phyloP scores from a whole-genome alignment of 2,888 invertebrate genomes.

The Myopa testacea region DNA sequence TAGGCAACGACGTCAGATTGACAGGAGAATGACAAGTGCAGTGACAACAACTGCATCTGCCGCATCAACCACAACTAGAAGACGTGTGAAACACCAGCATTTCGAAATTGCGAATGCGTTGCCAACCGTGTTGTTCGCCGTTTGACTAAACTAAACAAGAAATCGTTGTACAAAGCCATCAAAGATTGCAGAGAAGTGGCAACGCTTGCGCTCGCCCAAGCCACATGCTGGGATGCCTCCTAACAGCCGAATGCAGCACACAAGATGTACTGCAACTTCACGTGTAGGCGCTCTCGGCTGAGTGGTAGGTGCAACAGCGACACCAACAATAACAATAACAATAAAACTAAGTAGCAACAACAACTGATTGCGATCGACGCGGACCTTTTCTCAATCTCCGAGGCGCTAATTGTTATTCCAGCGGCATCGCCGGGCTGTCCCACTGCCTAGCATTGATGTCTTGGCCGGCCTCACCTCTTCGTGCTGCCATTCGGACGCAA shows the following conservation, averaged over 20 bases:
- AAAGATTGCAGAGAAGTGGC: slow-evolving; percentile 14
- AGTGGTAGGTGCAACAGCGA: neutral
- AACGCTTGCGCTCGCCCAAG: neutral
- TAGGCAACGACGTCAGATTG: slow-evolving; percentile 5
- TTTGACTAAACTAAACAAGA: slow-evolving; percentile 7
- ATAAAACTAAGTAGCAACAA: neutral
- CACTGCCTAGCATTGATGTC: neutral
- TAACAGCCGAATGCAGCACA: neutral
- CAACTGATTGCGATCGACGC: neutral
- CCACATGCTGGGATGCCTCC: neutral
- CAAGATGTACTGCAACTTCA: neutral
- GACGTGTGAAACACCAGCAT: slow-evolving; percentile 18
- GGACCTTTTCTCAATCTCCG: neutral
- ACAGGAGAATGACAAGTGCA: slow-evolving; percentile 32
- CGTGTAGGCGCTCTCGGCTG: slow-evolving; percentile 8
- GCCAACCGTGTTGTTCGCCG: slow-evolving; percentile 8
- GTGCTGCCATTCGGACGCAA: neutral
- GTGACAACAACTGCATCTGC: slow-evolving; percentile 11
- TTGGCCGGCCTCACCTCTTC: neutral
- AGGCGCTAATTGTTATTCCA: slow-evolving; percentile 33
- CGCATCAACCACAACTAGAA: neutral
- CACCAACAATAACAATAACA: no score
- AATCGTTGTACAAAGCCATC: neutral
- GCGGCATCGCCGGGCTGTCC: neutral
- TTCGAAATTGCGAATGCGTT: slow-evolving; percentile 27